Evolutionary conservation across 2,113 vertebrate species (phyloP).

Genomic region (Anolis carolinensis): DNA sequence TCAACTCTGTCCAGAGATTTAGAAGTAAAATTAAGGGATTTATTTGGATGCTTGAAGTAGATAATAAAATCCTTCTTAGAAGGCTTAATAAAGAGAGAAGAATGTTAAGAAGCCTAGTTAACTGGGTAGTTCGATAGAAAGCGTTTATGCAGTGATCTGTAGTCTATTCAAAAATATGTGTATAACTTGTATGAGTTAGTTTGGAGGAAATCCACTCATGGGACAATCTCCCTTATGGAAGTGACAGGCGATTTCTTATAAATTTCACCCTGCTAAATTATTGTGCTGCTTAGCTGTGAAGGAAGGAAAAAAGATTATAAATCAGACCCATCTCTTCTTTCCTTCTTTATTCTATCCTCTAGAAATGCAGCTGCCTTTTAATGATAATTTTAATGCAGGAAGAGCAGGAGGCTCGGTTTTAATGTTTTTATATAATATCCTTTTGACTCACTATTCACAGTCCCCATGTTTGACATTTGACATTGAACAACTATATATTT

Average conservation of each 20-base stretch:
- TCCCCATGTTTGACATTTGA: neutral
- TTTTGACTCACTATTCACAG: neutral
- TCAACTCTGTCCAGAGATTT: neutral
- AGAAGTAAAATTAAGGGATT: neutral
- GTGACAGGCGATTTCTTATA: neutral
- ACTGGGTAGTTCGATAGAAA: neutral
- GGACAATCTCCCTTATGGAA: neutral
- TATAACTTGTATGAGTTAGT: neutral
- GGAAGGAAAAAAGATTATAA: neutral
- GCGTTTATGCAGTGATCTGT: neutral
- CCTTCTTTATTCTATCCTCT: neutral
- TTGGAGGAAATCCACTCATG: neutral
- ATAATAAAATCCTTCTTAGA: neutral
- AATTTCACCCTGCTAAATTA: neutral
- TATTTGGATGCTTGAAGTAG: too few relatives aligned
- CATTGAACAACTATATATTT: neutral
- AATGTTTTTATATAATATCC: neutral
- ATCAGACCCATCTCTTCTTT: neutral
- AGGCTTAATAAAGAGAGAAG: neutral
- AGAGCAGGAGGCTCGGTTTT: neutral
- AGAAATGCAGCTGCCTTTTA: conserved; percentile 16
- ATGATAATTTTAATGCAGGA: conserved; percentile 17
- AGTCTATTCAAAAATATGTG: neutral
- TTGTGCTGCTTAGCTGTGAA: neutral
- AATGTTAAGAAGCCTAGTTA: too few relatives aligned